These are phyloP conservation scores for Drosophila virilis DNA, from an alignment of 1,140 invertebrate genomes.

Conservation along the genomic window DNA sequence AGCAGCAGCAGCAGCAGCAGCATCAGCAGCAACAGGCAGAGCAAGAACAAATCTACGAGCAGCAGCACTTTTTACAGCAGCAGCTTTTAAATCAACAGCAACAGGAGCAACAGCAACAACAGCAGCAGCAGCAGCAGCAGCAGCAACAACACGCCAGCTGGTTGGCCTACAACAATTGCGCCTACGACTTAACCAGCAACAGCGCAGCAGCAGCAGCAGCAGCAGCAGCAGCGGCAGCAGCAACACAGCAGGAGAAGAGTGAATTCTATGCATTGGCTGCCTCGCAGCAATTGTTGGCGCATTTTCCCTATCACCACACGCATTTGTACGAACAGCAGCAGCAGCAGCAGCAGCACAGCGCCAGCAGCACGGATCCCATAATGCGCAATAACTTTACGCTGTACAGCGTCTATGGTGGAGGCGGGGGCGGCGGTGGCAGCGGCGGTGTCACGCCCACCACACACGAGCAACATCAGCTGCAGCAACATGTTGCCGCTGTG, in stretches of 20 bases:
- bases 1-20: conserved; percentile 49
- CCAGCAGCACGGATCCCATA: conserved; percentile 69
- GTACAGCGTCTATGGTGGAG: conserved; percentile 67
- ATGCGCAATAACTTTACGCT: conserved; percentile 79
- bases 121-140: conserved; percentile 30
- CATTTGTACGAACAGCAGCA: conserved; percentile 58
- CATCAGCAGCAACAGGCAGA: conserved; percentile 55
- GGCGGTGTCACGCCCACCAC: conserved; percentile 24
- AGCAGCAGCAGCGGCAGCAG: conserved; percentile 12
- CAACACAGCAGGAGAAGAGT: conserved; percentile 46
- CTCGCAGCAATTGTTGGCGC: conserved; percentile 57
- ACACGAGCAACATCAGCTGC: conserved; percentile 49
- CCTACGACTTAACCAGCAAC: conserved; percentile 63
- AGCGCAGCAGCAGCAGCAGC: conserved; percentile 40
- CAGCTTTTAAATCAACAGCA: conserved; percentile 40
- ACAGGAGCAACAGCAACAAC: conserved; percentile 37
- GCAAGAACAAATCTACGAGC: conserved; percentile 45
- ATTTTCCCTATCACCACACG: conserved; percentile 55
- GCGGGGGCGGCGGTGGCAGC: conserved; percentile 19
- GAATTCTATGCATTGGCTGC: conserved; percentile 61
- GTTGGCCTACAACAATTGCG: conserved; percentile 53
- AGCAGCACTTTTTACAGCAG: conserved; percentile 60
- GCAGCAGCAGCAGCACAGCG: conserved; percentile 36
- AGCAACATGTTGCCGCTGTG: conserved; percentile 58
- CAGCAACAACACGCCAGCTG: conserved; percentile 37